Evolutionary conservation across 2,888 invertebrate species (phyloP), one percentile per base, ranked within the genome.

Genomic region (Cephus pygmeus): DNA sequence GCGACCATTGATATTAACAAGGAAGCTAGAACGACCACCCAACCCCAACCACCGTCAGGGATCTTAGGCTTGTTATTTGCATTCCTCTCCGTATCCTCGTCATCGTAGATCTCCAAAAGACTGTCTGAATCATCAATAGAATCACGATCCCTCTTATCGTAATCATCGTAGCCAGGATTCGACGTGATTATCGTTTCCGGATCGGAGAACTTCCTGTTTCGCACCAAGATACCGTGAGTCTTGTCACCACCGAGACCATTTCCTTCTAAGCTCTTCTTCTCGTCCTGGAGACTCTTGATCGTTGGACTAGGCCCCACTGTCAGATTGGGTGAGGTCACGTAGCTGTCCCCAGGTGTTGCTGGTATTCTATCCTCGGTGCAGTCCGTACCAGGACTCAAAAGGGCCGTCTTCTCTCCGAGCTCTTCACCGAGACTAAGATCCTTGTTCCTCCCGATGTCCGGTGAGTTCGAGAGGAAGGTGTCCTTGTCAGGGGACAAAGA

Each of bases 11-110:
- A 97, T 79, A 98, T 95, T 71, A 97, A 90, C 83, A 98, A 94
- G 0, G 97, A 97, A 4, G 97, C 95, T 69, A 96, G 91, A 0
- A 98, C 98, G 1, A 98, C 96, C 33, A 97, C 93, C 98, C 97
- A 98, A 12, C 97, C 97, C 95, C 96, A 97, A 3, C 96, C 97
- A 1, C 97, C 97, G 85, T 97, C 97, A 0, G 96, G 97, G 73
- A 95, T 94, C 71, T 92, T 93, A 0, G 94, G 93, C 84, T 93
- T 93, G 84, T 79, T 92, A 90, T 82, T 86, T 83, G 40, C 92
- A 82, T 75, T 91, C 0, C 69, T 74, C 1, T 80, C 81, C n/a
- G 85, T 82, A 75, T 88, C 80, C 1, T 82, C 84, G 12, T 87
- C 87, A 68, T 92, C 92, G 3, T 93, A 93, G 56, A 83, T 81